Evolutionary conservation across 2,888 invertebrate species (phyloP).

Genomic region (Hedychridium roseum): DNA sequence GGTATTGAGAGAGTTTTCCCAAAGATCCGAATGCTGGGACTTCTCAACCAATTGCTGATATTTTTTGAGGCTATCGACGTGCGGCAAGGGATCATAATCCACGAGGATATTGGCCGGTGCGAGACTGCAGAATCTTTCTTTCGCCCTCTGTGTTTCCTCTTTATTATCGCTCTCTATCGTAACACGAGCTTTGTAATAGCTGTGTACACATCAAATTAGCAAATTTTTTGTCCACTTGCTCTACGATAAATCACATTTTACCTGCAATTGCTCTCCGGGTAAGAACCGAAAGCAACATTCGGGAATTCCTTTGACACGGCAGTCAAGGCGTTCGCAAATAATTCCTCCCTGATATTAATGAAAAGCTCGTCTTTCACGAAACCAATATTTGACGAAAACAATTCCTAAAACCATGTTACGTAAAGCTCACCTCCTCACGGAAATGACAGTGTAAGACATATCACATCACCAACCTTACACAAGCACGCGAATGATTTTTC

Average conservation of each 20-base stretch:
- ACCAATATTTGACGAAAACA: conserved; percentile 58
- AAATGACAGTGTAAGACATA: neutral
- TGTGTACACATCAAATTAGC: conserved; percentile 29
- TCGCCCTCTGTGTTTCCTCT: conserved; percentile 56
- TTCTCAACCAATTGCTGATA: conserved; percentile 25
- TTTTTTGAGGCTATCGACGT: conserved; percentile 31
- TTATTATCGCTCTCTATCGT: conserved; percentile 65
- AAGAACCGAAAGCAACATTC: conserved; percentile 66
- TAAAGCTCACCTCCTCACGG: conserved; percentile 3
- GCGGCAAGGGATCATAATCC: conserved; percentile 36
- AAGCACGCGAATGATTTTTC: conserved; percentile 60
- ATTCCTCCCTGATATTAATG: conserved; percentile 64
- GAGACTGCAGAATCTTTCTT: conserved; percentile 58
- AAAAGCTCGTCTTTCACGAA: conserved; percentile 63
- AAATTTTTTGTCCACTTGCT: neutral
- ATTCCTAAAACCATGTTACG: conserved; percentile 39
- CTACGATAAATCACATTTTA: conserved; percentile 36
- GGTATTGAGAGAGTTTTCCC: conserved; percentile 23
- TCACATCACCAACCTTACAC: too few species aligned
- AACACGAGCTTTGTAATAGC: conserved; percentile 65
- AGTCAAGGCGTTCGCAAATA: conserved; percentile 62
- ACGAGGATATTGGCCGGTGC: conserved; percentile 45
- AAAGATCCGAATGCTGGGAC: conserved; percentile 13
- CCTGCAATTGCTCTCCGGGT: conserved; percentile 65
- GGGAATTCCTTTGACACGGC: conserved; percentile 64